A percentile compares a stretch with the other conserved stretches of the same genome.
Conservation (phyloP, 2,797 vertebrate genomes). For the Darevskia mixta region DNA sequence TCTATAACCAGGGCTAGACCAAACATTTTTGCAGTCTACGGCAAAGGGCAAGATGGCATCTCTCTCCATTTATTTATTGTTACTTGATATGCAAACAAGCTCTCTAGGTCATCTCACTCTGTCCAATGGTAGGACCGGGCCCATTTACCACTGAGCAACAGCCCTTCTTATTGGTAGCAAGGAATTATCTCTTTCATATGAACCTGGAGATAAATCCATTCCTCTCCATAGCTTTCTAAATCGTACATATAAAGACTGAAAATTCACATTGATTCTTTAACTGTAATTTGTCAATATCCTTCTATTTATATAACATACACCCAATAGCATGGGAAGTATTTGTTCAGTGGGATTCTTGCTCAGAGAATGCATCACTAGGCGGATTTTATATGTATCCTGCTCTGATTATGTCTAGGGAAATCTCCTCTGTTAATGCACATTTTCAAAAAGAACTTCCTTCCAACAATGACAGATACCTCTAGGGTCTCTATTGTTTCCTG, state of each 20-base stretch:
- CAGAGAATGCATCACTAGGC: background rate
- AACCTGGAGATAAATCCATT: background rate
- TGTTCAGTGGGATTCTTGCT: background rate
- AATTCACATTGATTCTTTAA: background rate
- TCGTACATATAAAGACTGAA: background rate
- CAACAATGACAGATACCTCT: background rate
- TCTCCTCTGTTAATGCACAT: background rate
- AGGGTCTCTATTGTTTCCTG: background rate
- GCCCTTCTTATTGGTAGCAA: background rate
- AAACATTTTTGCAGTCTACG: too few species aligned
- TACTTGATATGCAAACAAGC: too few species aligned
- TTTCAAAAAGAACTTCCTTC: conserved; percentile 30
- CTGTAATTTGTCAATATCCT: background rate
- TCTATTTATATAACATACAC: background rate
- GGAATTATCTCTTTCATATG: background rate
- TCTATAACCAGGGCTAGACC: background rate
- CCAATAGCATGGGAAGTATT: background rate
- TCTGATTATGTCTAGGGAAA: conserved; percentile 21
- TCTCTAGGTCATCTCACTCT: too few species aligned
- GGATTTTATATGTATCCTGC: conserved; percentile 6
- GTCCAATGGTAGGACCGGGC: too few species aligned
- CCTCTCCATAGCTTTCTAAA: background rate
- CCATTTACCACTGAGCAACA: background rate
- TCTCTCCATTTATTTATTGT: too few species aligned
- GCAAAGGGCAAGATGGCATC: too few species aligned